These are phyloP conservation scores for Brenthis ino DNA, from an alignment of 2,888 invertebrate genomes.

Conservation along the genomic window DNA sequence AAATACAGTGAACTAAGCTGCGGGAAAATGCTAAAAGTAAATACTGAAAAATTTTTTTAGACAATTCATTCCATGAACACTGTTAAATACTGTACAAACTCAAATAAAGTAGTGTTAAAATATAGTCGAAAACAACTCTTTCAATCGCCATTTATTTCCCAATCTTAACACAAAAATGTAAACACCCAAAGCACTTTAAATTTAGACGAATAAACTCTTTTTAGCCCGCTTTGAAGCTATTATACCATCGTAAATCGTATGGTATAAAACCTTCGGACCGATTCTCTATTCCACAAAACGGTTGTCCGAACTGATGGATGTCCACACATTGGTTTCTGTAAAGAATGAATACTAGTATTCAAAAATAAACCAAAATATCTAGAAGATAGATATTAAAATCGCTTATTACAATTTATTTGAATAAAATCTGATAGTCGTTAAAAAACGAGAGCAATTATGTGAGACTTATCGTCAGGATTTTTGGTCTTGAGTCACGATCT, in stretches of 20 bases:
- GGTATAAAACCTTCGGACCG: constrained; percentile 72
- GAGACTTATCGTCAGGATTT: constrained; percentile 65
- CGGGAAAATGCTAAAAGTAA: no score
- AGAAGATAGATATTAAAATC: constrained; percentile 62
- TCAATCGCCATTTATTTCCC: constrained; percentile 12
- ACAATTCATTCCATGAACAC: no score
- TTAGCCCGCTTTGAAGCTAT: constrained; percentile 50
- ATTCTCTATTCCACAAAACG: constrained; percentile 76
- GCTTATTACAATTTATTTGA: no score
- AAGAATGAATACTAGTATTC: constrained; percentile 23
- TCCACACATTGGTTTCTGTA: constrained; percentile 49
- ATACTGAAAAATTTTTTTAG: no score
- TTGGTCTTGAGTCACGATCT: constrained; percentile 51
- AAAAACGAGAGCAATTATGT: constrained; percentile 78
- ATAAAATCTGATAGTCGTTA: constrained; percentile 50
- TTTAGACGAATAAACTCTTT: constrained; percentile 22
- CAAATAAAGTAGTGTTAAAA: background rate
- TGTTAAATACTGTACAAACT: background rate
- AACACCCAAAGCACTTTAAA: constrained; percentile 15
- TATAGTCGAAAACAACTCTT: constrained; percentile 9
- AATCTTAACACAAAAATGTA: constrained; percentile 18
- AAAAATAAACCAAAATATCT: no score
- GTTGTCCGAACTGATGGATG: constrained; percentile 78
- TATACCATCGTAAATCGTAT: constrained; percentile 68
- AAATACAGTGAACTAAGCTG: no score